Conservation (phyloP, 2,888 invertebrate genomes). For the Silvanus unidentatus region DNA sequence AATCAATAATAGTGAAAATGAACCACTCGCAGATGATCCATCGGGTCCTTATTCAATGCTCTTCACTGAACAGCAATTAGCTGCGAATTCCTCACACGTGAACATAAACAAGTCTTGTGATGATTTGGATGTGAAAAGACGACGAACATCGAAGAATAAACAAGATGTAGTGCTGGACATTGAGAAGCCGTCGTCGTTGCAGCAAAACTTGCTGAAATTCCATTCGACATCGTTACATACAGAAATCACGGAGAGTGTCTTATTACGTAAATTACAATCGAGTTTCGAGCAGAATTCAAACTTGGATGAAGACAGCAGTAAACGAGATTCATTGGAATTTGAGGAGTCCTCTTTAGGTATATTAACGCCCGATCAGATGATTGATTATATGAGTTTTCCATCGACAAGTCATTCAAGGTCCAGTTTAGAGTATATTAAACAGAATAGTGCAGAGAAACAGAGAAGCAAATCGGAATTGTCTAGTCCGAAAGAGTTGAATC, state of each 20-base stretch:
- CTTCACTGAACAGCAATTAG: slow-evolving; percentile 34
- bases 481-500: slow-evolving; percentile 5
- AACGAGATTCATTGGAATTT: slow-evolving; percentile 73
- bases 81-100: too few relatives aligned
- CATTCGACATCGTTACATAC: slow-evolving; percentile 20
- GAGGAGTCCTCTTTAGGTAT: slow-evolving; percentile 80
- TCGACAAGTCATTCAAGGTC: slow-evolving; percentile 14
- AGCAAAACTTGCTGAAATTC: too few relatives aligned
- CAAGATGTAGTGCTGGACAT: too few relatives aligned
- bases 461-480: slow-evolving; percentile 10
- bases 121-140: slow-evolving; percentile 22
- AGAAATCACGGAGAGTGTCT: slow-evolving; percentile 14
- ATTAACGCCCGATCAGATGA: slow-evolving; percentile 85
- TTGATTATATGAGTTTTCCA: slow-evolving; percentile 41
- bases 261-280: background rate
- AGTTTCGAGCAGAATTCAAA: background rate
- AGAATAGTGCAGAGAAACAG: slow-evolving; percentile 8
- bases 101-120: too few relatives aligned
- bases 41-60: slow-evolving; percentile 59
- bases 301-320: slow-evolving; percentile 41
- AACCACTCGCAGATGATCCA: slow-evolving; percentile 34
- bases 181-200: too few relatives aligned
- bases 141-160: slow-evolving; percentile 21
- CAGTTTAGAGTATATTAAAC: slow-evolving; percentile 19
- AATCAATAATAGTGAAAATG: background rate